A percentile compares a stretch with the other conserved stretches of the same genome.
phyloP scores from a whole-genome alignment of 2,113 vertebrate species.

The Oryzias melastigma region DNA sequence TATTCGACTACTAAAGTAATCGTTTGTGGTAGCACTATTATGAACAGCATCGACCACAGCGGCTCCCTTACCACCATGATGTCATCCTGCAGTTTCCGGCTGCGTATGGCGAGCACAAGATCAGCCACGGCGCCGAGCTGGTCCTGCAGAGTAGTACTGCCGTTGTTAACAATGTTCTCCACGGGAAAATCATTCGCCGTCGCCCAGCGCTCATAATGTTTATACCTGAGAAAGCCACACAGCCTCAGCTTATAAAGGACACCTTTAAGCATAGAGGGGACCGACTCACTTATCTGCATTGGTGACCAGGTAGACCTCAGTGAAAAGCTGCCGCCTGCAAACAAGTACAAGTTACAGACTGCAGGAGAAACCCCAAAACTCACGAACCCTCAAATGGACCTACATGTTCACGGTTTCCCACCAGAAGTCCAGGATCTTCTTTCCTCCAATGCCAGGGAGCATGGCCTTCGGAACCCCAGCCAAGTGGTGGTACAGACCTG shows the following conservation, averaged over 20 bases:
- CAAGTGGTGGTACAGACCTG: constrained; percentile 76
- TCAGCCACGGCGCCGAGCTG: constrained; percentile 80
- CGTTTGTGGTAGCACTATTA: no score
- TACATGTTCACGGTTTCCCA: constrained; percentile 84
- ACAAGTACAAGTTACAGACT: constrained; percentile 4
- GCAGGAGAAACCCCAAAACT: neutral
- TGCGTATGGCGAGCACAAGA: constrained; percentile 77
- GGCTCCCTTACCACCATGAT: constrained; percentile 77
- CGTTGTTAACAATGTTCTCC: constrained; percentile 82
- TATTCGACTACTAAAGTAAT: no score
- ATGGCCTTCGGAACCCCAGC: constrained; percentile 79
- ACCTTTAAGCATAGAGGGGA: neutral
- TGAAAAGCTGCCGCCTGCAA: constrained; percentile 80
- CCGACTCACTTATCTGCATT: constrained; percentile 83
- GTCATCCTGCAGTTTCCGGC: constrained; percentile 77
- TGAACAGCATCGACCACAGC: no score
- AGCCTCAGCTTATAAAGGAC: neutral
- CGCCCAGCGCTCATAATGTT: constrained; percentile 84
- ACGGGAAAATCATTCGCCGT: constrained; percentile 82
- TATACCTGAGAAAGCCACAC: constrained; percentile 70
- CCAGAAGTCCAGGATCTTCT: constrained; percentile 86
- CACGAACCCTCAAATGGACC: constrained; percentile 29
- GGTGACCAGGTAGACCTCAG: constrained; percentile 81
- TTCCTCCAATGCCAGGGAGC: constrained; percentile 81
- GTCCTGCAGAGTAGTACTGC: constrained; percentile 77